Evolutionary conservation across 1,140 invertebrate genomes (phyloP).

Genomic region (silkworm (Bombyx mori)): ASM3026992v2 NC_085109.1:8121501-8122000

Average conservation of each 20-base stretch:
- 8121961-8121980: too few species aligned
- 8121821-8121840: too few species aligned
- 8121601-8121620: background rate
- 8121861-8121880: too few species aligned
- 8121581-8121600: too few species aligned
- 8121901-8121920: too few species aligned
- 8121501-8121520: too few species aligned
- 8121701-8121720: constrained; percentile 88
- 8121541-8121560: background rate
- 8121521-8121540: too few species aligned
- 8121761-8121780: constrained; percentile 94
- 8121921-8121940: too few species aligned
- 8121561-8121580: background rate
- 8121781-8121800: constrained; percentile 86
- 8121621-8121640: background rate
- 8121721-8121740: constrained; percentile 85
- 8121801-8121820: constrained; percentile 84
- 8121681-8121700: constrained; percentile 76
- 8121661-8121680: constrained; percentile 30
- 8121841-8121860: too few species aligned
- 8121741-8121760: constrained; percentile 89
- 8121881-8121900: too few species aligned
- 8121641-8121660: constrained; percentile 51
- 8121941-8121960: too few species aligned
- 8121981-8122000: too few species aligned